Evolutionary conservation across 2,797 vertebrate species (phyloP).

Genomic region (Cichlasoma orientale): DNA sequence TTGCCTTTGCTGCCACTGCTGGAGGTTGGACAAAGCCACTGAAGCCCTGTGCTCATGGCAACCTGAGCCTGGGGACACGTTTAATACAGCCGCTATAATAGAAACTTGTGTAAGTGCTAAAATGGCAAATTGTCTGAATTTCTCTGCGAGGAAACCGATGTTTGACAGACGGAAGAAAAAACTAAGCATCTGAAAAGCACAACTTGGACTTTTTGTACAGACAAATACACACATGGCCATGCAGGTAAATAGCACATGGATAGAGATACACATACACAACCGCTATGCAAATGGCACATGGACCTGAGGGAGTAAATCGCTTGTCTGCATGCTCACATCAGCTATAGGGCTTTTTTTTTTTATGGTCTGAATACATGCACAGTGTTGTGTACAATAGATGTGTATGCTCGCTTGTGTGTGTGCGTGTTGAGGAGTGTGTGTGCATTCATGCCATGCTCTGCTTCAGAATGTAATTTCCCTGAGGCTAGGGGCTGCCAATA

Average conservation of each 20-base stretch:
- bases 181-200: constrained; percentile 12
- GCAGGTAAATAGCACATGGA: constrained; percentile 22
- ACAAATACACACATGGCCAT: constrained; percentile 12
- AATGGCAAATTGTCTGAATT: constrained; percentile 47
- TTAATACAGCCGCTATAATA: constrained; percentile 60
- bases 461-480: constrained; percentile 84
- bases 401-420: constrained; percentile 33
- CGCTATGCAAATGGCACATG: constrained; percentile 51
- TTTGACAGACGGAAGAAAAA: constrained; percentile 10
- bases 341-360: constrained; percentile 40
- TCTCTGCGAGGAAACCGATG: constrained; percentile 32
- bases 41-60: constrained; percentile 50
- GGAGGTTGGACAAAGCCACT: constrained; percentile 61
- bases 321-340: constrained; percentile 66
- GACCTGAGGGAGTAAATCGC: constrained; percentile 61
- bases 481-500: constrained; percentile 82
- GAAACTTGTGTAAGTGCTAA: constrained; percentile 47
- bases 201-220: constrained; percentile 30
- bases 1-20: constrained; percentile 48
- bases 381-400: constrained; percentile 46
- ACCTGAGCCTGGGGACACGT: constrained; percentile 63
- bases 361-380: constrained; percentile 48
- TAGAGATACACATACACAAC: constrained; percentile 36
- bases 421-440: constrained; percentile 35
- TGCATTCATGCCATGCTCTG: constrained; percentile 75